Evolutionary conservation across 2,113 vertebrate genomes (phyloP), one percentile per base, ranked within the genome.

Genomic region (Hippocampus zosterae): DNA sequence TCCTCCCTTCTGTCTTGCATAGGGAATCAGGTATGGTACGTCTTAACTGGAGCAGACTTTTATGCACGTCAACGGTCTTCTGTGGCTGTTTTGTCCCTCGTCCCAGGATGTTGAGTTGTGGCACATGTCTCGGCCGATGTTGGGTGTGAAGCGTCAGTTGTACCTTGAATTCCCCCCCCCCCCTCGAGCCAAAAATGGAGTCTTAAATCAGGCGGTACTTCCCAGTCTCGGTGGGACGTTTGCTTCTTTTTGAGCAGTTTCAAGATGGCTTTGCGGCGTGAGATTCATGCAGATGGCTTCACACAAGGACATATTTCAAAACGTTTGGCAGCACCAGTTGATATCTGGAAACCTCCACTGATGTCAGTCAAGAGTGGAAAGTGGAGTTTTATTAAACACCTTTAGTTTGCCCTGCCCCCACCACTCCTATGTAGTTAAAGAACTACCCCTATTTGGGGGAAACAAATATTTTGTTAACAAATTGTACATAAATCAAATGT

Each of bases 401-500:
- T 76, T 70, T 76, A 42, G 59, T 46, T 70, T 64, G 53, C 92
- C 93, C n/a, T 61, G 57, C 92, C 93, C n/a, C 4, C 10, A 3
- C 29, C 6, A 8, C 44, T 15, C 91, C 89, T 78, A 94, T 92
- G 93, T 88, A 94, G 94, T 93, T 71, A 94, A 87, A 93, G 29
- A 96, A 94, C 92, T 95, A 93, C 95, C 93, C 94, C 94, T 95
- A 95, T 98, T 96, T 96, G 94, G 1, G 97, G 94, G 97, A 94
- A 96, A 95, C 91, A 95, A 93, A 91, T 99, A 99, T 99, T 98
- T 99, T 99, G 95, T 97, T 97, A 96, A 93, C 65, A 76, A 95
- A 96, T 94, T 98, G 96, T 99, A 98, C 94, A 99, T 96, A 98
- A 93, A 55, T 94, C 92, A 97, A 97, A 96, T 95, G 95, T 94